These are phyloP conservation scores for Sorex maritimensis DNA, from an alignment of 2,797 vertebrate genomes.

Conservation along the genomic window DNA sequence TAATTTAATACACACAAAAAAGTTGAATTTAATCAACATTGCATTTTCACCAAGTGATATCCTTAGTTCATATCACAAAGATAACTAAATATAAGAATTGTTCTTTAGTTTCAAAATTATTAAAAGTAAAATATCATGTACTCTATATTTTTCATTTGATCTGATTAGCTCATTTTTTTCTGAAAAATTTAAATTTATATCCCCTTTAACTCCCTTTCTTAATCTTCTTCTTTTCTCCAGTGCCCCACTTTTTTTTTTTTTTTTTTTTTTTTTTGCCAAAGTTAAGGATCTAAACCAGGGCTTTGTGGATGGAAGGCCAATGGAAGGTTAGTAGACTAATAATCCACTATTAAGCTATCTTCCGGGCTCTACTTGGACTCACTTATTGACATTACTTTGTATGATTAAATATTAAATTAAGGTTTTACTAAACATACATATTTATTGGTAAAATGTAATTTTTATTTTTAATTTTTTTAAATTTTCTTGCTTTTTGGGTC, in stretches of 20 bases:
- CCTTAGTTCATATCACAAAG: constrained; percentile 6
- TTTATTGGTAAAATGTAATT: constrained; percentile 57
- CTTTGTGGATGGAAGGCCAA: too few species aligned
- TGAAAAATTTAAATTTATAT: not conserved
- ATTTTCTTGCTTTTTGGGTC: too few species aligned
- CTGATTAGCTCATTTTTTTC: too few species aligned
- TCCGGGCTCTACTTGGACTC: not conserved
- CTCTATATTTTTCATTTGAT: too few species aligned
- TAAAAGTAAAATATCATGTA: not conserved
- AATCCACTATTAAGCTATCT: too few species aligned
- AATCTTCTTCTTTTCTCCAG: too few species aligned
- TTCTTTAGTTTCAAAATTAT: not conserved
- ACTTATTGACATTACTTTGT: constrained; percentile 12
- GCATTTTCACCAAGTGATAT: not conserved
- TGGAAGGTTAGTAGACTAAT: too few species aligned
- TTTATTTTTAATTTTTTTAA: too few species aligned
- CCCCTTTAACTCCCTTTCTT: too few species aligned
- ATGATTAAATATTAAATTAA: constrained; percentile 74
- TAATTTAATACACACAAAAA: not conserved
- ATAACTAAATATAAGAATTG: not conserved
- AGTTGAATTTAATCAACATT: not conserved
- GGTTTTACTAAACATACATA: constrained; percentile 63
- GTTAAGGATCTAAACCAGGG: too few species aligned
- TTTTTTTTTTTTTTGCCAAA: too few species aligned
- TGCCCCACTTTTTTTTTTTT: too few species aligned